Base-by-base conservation (phyloP, 2,797 vertebrate species). In the Eulemur mongoz region DNA sequence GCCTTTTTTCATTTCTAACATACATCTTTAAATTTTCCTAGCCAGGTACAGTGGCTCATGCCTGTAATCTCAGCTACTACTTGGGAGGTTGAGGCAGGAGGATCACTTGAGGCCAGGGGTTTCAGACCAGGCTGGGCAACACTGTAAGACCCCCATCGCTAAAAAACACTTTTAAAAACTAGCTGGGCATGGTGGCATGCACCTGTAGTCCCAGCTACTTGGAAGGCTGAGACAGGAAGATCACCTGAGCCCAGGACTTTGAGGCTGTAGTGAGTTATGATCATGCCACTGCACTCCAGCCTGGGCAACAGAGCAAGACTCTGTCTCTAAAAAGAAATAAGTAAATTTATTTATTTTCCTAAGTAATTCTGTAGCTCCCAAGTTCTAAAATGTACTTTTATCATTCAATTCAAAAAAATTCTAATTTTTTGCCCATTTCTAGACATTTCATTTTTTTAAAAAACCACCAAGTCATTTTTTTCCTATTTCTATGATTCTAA, bases 321-420 rank as follows among this genome's bases (percentile, higher is more conserved):
- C 30, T 63, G 32, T 17, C 30, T 63, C 30, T 63, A 63, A 32
- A 63, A 63, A n/a, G 32, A 63, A n/a, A 8, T n/a, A 15, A 59
- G 12, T 32, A 14, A 63, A 32, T 30, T 30, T 86, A 81, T 65
- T 52, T 79, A 79, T 59, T 65, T 83, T 57, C 54, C 40, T 57
- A 86, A 81, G 18, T 38, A 85, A 86, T 76, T 22, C 38, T 80
- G 15, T 89, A 80, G n/a, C n/a, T 50, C 4, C 22, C 57, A 92
- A 82, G 30, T 76, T 95, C 61, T 76, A 92, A 89, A 93, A 92
- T 75, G 32, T 79, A 87, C 4, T 52, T 91, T 83, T 35, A 79
- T 72, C 7, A 70, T 65, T 76, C 52, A 65, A 48, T 48, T 52
- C 32, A 57, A 86, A 32, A 18, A 32, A 18, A 45, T 50, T 92